These are phyloP conservation scores for Craterocephalus amniculus DNA, from an alignment of 2,797 vertebrate genomes.

Conservation along the genomic window DNA sequence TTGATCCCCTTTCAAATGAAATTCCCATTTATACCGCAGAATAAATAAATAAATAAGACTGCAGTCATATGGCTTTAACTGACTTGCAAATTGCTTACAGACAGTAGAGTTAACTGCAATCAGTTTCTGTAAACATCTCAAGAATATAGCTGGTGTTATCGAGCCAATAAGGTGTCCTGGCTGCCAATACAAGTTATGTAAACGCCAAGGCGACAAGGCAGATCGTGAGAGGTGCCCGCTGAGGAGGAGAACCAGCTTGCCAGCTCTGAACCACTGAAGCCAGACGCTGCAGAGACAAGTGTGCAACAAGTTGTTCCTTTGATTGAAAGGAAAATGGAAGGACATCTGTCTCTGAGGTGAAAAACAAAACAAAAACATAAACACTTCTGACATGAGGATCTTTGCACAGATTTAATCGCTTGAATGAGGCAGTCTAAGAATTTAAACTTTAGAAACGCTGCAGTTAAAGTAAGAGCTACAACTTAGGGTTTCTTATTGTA, in stretches of 20 bases:
- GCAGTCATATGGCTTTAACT: conserved; percentile 43
- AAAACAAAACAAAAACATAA: not conserved
- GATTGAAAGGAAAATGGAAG: conserved; percentile 17
- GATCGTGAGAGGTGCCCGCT: conserved; percentile 54
- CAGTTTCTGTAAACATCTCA: conserved; percentile 70
- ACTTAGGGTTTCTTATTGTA: not conserved
- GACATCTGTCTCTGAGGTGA: conserved; percentile 9
- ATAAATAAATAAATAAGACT: conserved; percentile 34
- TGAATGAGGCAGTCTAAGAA: not conserved
- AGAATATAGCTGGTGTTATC: conserved; percentile 61
- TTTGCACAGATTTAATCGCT: conserved; percentile 7
- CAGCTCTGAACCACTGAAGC: conserved; percentile 33
- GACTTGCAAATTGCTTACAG: conserved; percentile 68
- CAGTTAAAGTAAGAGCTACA: not conserved
- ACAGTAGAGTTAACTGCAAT: conserved; percentile 67
- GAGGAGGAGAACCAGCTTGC: conserved; percentile 35
- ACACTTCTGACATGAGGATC: conserved; percentile 8
- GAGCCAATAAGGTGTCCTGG: conserved; percentile 63
- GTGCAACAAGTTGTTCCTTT: conserved; percentile 27
- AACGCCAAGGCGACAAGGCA: conserved; percentile 60
- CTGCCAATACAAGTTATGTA: conserved; percentile 65
- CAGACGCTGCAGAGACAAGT: conserved; percentile 28
- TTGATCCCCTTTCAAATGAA: conserved; percentile 26
- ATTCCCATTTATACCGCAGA: conserved; percentile 23
- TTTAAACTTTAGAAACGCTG: conserved; percentile 11